phyloP scores from a whole-genome alignment of 2,797 vertebrate species.

The Lepilemur septentrionalis region DNA sequence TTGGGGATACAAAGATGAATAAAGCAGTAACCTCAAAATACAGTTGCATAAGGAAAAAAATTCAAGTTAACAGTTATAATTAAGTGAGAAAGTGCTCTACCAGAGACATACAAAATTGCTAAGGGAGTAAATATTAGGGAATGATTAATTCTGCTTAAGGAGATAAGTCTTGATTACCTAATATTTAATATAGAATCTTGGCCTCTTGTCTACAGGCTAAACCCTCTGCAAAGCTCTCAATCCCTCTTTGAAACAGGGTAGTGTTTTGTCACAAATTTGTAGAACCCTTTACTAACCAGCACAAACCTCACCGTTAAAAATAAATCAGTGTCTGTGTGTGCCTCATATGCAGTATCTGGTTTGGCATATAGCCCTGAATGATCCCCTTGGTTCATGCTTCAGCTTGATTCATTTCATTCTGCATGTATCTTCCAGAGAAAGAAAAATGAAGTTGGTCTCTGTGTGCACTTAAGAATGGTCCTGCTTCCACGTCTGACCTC shows the following conservation, averaged over 20 bases:
- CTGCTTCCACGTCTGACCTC: neutral
- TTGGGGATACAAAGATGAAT: neutral
- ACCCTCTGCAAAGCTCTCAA: neutral
- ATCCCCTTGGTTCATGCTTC: neutral
- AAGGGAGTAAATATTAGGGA: neutral
- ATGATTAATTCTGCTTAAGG: conserved; percentile 16
- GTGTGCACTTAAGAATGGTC: neutral
- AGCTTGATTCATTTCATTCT: conserved; percentile 48
- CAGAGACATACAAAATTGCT: neutral
- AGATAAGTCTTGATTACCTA: neutral
- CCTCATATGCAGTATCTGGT: neutral
- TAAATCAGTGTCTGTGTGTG: neutral
- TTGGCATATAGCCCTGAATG: conserved; percentile 26
- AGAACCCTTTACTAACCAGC: neutral
- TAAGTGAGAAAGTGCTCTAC: neutral
- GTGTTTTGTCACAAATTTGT: neutral
- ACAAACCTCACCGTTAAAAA: neutral
- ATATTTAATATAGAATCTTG: neutral
- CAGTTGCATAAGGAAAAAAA: neutral
- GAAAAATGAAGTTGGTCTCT: neutral
- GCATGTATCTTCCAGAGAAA: neutral
- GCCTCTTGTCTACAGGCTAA: neutral
- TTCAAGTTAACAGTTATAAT: neutral
- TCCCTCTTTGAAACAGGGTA: neutral
- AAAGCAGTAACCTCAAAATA: neutral